A percentile compares a stretch with the other conserved stretches of the same genome.
These are phyloP conservation scores for Machimus atricapillus DNA, from an alignment of 2,888 invertebrate species.

Conservation along the genomic window DNA sequence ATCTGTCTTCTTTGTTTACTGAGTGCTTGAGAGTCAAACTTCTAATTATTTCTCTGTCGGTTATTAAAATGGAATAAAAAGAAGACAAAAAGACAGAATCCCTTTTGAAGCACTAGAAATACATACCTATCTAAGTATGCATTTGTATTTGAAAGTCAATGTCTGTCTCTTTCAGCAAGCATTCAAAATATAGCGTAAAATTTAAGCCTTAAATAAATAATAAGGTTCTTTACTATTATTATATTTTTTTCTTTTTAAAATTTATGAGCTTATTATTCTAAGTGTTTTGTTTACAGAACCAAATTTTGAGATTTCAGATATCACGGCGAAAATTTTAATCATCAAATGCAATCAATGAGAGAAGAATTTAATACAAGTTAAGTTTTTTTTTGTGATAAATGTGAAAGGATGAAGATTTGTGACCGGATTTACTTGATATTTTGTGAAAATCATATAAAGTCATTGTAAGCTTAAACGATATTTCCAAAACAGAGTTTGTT, in stretches of 20 bases:
- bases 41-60: slow-evolving; percentile 19
- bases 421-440: no score
- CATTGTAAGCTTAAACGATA: no score
- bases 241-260: neutral
- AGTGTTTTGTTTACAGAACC: neutral
- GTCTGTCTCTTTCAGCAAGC: neutral
- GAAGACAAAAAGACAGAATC: neutral
- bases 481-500: no score
- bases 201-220: no score
- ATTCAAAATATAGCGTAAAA: neutral
- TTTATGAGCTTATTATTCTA: no score
- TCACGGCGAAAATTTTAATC: no score
- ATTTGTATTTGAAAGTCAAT: neutral
- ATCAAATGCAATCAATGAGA: no score
- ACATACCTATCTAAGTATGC: neutral
- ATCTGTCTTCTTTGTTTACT: neutral
- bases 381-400: no score
- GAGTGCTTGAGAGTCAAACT: slow-evolving; percentile 15
- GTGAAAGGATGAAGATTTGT: no score
- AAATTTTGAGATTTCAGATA: no score
- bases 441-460: no score
- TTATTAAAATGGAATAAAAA: neutral
- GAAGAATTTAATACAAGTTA: no score
- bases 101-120: neutral
- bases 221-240: neutral